phyloP scores from a whole-genome alignment of 1,140 invertebrate genomes.

The Drosophila albomicans region DNA sequence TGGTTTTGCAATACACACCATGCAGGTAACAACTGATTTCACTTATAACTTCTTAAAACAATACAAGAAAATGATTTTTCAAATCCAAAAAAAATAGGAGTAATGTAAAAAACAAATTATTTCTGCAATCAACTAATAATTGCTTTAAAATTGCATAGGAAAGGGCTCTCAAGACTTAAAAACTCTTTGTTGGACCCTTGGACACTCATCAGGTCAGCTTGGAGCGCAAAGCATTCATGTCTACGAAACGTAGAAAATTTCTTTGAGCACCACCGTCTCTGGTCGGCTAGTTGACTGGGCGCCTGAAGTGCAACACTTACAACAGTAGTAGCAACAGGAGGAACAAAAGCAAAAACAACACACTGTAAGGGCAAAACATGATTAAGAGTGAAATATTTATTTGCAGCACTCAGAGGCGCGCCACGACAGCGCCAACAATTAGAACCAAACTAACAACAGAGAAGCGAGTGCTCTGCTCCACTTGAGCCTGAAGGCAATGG shows the following conservation, averaged over 20 bases:
- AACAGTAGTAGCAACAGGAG: slow-evolving; percentile 33
- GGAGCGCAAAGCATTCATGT: slow-evolving; percentile 30
- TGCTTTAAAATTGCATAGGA: slow-evolving; percentile 76
- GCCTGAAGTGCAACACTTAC: slow-evolving; percentile 40
- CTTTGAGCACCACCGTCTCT: slow-evolving; percentile 24
- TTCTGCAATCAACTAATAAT: slow-evolving; percentile 54
- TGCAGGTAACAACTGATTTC: no score
- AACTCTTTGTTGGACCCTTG: slow-evolving; percentile 70
- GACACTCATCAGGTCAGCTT: slow-evolving; percentile 52
- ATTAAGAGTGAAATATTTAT: slow-evolving; percentile 83
- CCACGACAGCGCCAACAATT: slow-evolving; percentile 73
- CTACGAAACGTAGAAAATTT: slow-evolving; percentile 7
- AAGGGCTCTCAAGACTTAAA: slow-evolving; percentile 71
- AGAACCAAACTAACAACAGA: slow-evolving; percentile 61
- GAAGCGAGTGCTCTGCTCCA: background rate
- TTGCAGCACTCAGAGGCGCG: slow-evolving; percentile 77
- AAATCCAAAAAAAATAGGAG: background rate
- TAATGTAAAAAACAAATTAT: no score
- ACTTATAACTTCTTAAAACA: no score
- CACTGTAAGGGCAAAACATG: slow-evolving; percentile 68
- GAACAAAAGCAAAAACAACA: slow-evolving; percentile 64
- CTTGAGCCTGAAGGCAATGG: slow-evolving; percentile 27
- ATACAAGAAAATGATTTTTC: background rate
- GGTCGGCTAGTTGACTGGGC: slow-evolving; percentile 28
- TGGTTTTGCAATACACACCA: no score